These are phyloP conservation scores for Boleophthalmus pectinirostris DNA, from an alignment of 2,113 vertebrate species.

Conservation along the genomic window DNA sequence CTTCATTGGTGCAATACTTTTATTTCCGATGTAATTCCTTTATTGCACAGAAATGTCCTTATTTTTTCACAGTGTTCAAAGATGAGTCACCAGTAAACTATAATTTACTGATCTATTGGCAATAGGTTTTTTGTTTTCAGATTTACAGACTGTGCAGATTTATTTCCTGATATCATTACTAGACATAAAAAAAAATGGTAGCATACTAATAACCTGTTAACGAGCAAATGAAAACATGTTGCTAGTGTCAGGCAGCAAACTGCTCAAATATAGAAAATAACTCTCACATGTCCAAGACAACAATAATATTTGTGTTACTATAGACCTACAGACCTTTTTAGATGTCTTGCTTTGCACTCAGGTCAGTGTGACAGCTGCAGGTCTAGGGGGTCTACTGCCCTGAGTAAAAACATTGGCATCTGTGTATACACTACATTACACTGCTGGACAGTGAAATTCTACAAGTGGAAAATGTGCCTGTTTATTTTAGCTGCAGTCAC, in stretches of 20 bases:
- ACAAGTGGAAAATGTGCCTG: constrained; percentile 69
- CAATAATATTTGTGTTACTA: not conserved
- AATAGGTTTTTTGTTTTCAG: too few relatives aligned
- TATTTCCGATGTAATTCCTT: too few relatives aligned
- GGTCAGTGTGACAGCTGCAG: constrained; percentile 18
- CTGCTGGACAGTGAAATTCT: constrained; percentile 54
- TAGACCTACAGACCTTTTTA: not conserved
- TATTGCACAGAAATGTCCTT: too few relatives aligned
- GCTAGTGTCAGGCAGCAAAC: not conserved
- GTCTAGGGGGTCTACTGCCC: constrained; percentile 24
- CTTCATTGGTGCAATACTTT: too few relatives aligned
- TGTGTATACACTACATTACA: constrained; percentile 55
- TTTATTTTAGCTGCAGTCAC: constrained; percentile 64
- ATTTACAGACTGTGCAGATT: not conserved
- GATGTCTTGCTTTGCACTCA: constrained; percentile 24
- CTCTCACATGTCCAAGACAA: not conserved
- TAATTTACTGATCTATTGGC: too few relatives aligned
- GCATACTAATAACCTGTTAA: not conserved
- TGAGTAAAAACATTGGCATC: constrained; percentile 62
- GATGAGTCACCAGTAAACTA: not conserved
- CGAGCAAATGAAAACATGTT: not conserved
- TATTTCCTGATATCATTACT: not conserved
- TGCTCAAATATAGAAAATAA: not conserved
- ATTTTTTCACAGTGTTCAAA: too few relatives aligned
- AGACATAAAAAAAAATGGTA: not conserved